Conservation (phyloP, 2,797 vertebrate genomes). For the Bradypodion ventrale region DNA sequence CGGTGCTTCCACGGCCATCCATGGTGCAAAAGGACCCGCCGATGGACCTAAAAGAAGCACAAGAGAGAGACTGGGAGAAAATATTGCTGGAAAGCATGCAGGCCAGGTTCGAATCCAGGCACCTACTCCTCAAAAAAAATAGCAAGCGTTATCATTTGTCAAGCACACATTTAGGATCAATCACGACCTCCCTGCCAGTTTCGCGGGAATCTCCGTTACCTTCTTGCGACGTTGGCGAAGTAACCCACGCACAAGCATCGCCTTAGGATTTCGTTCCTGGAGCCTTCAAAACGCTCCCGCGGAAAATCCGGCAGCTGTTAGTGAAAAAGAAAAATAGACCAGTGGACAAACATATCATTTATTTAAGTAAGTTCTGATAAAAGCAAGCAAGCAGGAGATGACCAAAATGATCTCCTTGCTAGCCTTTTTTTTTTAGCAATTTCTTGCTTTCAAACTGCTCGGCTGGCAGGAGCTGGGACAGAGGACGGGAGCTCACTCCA, state of each 20-base stretch:
- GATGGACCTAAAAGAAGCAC: slow-evolving; percentile 79
- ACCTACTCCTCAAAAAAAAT: not conserved
- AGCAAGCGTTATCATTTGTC: not conserved
- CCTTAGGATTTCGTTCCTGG: slow-evolving; percentile 87
- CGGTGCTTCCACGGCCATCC: slow-evolving; percentile 95
- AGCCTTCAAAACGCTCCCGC: slow-evolving; percentile 85
- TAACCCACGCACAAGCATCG: slow-evolving; percentile 93
- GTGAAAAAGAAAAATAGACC: not conserved
- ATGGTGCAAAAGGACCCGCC: slow-evolving; percentile 96
- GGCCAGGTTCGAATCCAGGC: not conserved
- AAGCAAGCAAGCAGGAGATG: no score
- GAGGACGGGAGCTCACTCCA: no score
- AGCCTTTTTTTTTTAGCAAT: no score
- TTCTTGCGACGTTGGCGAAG: slow-evolving; percentile 93
- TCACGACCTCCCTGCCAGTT: not conserved
- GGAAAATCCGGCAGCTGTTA: slow-evolving; percentile 88
- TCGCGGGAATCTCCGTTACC: slow-evolving; percentile 71
- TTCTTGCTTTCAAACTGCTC: no score
- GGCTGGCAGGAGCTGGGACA: no score
- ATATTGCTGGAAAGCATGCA: not conserved
- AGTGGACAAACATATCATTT: no score
- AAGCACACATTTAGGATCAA: not conserved
- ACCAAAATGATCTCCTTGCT: not conserved
- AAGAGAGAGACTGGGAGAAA: no score
- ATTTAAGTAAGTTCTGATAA: no score